A percentile compares a stretch with the other conserved stretches of the same genome.
Conservation (phyloP, 2,797 vertebrate genomes). For the Bothrops alternatus region DNA sequence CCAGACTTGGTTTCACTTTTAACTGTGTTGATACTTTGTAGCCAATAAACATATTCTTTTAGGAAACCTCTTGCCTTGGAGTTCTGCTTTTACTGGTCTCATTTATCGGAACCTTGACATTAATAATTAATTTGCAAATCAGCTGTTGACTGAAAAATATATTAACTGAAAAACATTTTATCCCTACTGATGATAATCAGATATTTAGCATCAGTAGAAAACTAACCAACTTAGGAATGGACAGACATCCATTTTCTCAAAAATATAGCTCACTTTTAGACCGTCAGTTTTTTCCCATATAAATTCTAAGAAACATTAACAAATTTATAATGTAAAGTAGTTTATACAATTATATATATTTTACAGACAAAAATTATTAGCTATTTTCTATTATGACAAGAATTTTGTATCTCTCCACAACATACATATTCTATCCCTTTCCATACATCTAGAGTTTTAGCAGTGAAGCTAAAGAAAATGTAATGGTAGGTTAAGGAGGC, state of each 20-base stretch:
- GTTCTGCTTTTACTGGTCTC: too few relatives aligned
- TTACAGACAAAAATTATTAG: neutral
- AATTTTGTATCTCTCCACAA: neutral
- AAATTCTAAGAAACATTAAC: neutral
- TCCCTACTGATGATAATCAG: neutral
- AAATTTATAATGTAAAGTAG: neutral
- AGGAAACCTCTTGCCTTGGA: too few relatives aligned
- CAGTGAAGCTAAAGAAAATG: neutral
- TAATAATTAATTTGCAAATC: neutral
- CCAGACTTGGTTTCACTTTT: too few relatives aligned
- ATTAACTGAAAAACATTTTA: neutral
- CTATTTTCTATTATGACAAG: neutral
- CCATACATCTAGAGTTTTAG: neutral
- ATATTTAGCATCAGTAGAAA: neutral
- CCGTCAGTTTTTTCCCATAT: neutral
- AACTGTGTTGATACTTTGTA: too few relatives aligned
- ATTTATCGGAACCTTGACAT: neutral
- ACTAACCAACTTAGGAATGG: neutral
- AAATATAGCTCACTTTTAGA: neutral
- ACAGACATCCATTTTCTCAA: neutral
- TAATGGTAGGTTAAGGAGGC: neutral
- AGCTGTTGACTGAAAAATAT: neutral
- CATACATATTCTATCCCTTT: neutral
- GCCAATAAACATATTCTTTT: too few relatives aligned
- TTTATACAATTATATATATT: neutral